Percentiles rank a stretch among this genome's conserved stretches.
Evolutionary conservation across 2,113 vertebrate genomes (phyloP).

Genomic region (Brachyistius frenatus): DNA sequence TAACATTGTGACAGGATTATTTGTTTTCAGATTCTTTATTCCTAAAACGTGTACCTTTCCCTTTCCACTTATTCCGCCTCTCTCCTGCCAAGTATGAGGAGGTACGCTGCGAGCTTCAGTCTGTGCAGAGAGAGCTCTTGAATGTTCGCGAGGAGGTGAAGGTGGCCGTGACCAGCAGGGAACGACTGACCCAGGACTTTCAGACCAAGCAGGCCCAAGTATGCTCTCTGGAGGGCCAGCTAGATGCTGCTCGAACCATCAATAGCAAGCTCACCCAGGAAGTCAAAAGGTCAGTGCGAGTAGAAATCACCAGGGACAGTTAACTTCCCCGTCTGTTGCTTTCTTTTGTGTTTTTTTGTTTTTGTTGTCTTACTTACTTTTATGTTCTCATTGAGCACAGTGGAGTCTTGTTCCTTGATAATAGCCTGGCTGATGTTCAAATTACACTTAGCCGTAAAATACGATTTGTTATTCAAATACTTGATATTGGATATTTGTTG

Average conservation of each 20-base stretch:
- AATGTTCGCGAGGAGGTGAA: constrained; percentile 73
- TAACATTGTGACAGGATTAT: too few relatives aligned
- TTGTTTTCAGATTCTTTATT: background rate
- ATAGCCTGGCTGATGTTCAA: background rate
- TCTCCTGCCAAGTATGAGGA: constrained; percentile 76
- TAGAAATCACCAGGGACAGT: background rate
- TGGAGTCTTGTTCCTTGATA: background rate
- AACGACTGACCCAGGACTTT: constrained; percentile 81
- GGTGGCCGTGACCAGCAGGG: constrained; percentile 49
- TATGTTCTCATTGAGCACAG: background rate
- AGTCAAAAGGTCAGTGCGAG: constrained; percentile 81
- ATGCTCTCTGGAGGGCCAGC: constrained; percentile 84
- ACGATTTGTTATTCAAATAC: background rate
- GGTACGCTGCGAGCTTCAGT: constrained; percentile 75
- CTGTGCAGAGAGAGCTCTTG: constrained; percentile 77
- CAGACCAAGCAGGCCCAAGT: constrained; percentile 83
- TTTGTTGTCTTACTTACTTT: too few relatives aligned
- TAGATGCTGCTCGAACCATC: constrained; percentile 76
- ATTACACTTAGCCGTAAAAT: background rate
- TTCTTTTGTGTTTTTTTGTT: background rate
- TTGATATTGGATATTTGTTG: background rate
- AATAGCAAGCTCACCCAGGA: constrained; percentile 82
- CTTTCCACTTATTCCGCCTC: background rate
- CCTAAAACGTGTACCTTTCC: background rate
- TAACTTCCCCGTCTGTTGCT: background rate